A percentile compares a stretch with the other conserved stretches of the same genome.
These are phyloP conservation scores for Alosa alosa DNA, from an alignment of 2,113 vertebrate genomes.

Conservation along the genomic window DNA sequence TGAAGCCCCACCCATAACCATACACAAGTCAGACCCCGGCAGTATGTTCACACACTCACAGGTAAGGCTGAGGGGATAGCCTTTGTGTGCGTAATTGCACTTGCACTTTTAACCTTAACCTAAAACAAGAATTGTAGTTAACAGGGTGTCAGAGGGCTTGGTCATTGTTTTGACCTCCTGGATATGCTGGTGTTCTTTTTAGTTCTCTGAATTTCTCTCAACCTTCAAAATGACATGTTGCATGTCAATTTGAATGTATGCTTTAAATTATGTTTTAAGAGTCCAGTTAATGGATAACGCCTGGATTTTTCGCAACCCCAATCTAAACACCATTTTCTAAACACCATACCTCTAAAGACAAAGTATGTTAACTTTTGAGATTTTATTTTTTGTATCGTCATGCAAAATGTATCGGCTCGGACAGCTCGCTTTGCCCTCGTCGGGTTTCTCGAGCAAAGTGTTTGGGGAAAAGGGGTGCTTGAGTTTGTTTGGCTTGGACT, in stretches of 20 bases:
- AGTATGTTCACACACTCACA: conserved; percentile 62
- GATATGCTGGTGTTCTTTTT: not conserved
- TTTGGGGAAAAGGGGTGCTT: conserved; percentile 57
- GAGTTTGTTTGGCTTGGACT: conserved; percentile 72
- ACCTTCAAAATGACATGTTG: conserved; percentile 33
- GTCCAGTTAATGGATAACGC: conserved; percentile 35
- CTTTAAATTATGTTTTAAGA: conserved; percentile 44
- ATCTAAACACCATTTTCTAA: conserved; percentile 57
- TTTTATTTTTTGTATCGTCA: conserved; percentile 58
- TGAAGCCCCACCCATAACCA: conserved; percentile 39
- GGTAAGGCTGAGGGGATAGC: conserved; percentile 66
- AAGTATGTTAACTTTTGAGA: conserved; percentile 59
- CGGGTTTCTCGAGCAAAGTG: conserved; percentile 57
- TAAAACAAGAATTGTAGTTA: too few species aligned
- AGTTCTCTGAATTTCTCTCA: conserved; percentile 29
- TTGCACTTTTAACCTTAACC: not conserved
- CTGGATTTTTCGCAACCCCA: conserved; percentile 38
- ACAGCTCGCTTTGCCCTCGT: conserved; percentile 44
- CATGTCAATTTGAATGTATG: not conserved
- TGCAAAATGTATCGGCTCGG: conserved; percentile 51
- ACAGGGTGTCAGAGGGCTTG: not conserved
- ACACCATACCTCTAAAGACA: conserved; percentile 46
- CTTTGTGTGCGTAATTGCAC: not conserved
- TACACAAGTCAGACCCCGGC: conserved; percentile 36
- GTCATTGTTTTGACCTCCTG: not conserved